These are phyloP conservation scores for Campylomormyrus numenius DNA, from an alignment of 2,113 vertebrate genomes.

Conservation along the genomic window DNA sequence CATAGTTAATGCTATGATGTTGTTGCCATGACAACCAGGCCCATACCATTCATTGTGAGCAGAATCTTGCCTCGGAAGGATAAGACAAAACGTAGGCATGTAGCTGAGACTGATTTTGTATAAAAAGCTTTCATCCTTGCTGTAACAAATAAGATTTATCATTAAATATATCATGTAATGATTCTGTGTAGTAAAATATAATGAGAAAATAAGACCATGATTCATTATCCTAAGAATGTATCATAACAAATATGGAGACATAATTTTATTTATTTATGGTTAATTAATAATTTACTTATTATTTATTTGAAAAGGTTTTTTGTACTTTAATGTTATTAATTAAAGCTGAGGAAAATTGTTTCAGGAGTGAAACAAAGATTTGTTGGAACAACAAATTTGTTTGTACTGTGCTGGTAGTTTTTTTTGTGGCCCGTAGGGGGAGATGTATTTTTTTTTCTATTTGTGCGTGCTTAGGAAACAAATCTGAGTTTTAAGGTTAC, in stretches of 20 bases:
- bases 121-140: not conserved
- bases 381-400: not conserved
- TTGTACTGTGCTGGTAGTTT: not conserved
- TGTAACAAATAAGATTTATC: not conserved
- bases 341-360: not conserved
- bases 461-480: not conserved
- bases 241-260: not conserved
- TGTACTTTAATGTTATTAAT: not conserved
- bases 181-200: not conserved
- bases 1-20: slow-evolving; percentile 20
- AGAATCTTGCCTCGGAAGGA: slow-evolving; percentile 30
- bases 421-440: not conserved
- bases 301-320: not conserved
- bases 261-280: not conserved
- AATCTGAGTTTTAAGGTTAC: not conserved
- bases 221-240: not conserved
- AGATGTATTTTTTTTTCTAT: not conserved
- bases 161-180: not conserved
- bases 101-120: slow-evolving; percentile 16
- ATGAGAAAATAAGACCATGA: not conserved
- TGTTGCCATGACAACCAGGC: slow-evolving; percentile 42
- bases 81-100: slow-evolving; percentile 21
- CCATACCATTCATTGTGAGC: slow-evolving; percentile 30
- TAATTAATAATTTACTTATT: not conserved
- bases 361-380: not conserved